Percentiles rank a stretch among this genome's conserved stretches.
phyloP scores from a whole-genome alignment of 2,113 vertebrate genomes.

The Arizona elegans region DNA sequence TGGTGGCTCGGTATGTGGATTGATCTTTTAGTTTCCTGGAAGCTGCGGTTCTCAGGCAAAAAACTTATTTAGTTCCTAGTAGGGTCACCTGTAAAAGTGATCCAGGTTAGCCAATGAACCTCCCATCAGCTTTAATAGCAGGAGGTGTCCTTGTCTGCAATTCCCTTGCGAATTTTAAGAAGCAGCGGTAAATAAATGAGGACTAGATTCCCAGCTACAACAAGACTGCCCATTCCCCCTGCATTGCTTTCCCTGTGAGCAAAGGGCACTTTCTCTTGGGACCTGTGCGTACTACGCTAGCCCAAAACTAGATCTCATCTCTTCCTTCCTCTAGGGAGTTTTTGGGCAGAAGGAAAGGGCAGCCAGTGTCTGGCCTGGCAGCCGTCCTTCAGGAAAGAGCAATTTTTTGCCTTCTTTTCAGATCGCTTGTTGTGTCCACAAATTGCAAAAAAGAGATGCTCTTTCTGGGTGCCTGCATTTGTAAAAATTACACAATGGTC shows the following conservation, averaged over 20 bases:
- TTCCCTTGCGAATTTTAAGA: background rate
- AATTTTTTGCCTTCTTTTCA: background rate
- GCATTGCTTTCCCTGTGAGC: background rate
- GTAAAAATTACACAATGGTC: background rate
- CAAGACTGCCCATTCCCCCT: too few species aligned
- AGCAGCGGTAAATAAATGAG: background rate
- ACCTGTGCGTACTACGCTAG: background rate
- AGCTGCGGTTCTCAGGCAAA: background rate
- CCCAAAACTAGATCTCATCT: background rate
- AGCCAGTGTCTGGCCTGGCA: too few species aligned
- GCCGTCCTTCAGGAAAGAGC: accelerated
- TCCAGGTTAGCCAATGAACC: background rate
- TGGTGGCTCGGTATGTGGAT: constrained; percentile 78
- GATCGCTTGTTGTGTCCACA: too few species aligned
- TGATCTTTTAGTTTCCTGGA: background rate
- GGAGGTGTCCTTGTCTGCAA: background rate
- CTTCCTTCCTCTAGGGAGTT: background rate
- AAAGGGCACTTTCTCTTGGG: background rate
- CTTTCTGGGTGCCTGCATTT: background rate
- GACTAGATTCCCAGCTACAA: background rate
- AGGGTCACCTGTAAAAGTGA: background rate
- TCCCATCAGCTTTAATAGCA: background rate
- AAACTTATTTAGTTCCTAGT: background rate
- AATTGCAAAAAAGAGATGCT: background rate
- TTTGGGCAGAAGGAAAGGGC: too few species aligned